phyloP scores from a whole-genome alignment of 2,113 vertebrate genomes.

The Nansenia antarctica region DNA sequence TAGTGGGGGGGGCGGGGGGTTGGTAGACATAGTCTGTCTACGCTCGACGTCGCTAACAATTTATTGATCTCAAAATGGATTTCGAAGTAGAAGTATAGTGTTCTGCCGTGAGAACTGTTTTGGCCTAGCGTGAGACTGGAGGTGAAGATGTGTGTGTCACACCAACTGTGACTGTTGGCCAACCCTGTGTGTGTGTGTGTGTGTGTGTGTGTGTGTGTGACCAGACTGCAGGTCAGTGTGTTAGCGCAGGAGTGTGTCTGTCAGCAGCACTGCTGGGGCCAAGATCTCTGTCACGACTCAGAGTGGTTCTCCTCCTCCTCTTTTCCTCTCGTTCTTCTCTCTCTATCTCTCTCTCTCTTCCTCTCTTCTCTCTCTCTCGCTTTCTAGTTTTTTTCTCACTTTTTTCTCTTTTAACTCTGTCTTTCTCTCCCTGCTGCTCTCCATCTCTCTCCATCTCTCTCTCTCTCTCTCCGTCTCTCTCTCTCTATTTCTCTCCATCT shows the following conservation, averaged over 20 bases:
- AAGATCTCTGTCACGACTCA: neutral
- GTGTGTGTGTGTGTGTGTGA: conserved; percentile 44
- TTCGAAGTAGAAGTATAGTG: neutral
- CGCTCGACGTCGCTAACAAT: neutral
- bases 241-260: conserved; percentile 47
- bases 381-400: neutral
- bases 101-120: too few relatives aligned
- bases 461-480: too few relatives aligned
- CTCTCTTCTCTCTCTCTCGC: neutral
- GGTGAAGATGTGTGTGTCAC: too few relatives aligned
- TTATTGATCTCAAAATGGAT: too few relatives aligned
- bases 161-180: too few relatives aligned
- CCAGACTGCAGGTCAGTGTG: conserved; percentile 49
- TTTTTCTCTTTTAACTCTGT: conserved; percentile 1
- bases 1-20: too few relatives aligned
- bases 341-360: neutral
- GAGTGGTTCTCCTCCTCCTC: neutral
- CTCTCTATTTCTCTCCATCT: too few relatives aligned
- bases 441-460: neutral
- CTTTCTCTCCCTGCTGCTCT: neutral
- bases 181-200: conserved; percentile 19
- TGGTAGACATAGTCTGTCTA: neutral
- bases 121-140: too few relatives aligned
- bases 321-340: neutral
- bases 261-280: conserved; percentile 5